Base-by-base conservation (phyloP, 1,140 invertebrate genomes). In the Anoplophora glabripennis region DNA sequence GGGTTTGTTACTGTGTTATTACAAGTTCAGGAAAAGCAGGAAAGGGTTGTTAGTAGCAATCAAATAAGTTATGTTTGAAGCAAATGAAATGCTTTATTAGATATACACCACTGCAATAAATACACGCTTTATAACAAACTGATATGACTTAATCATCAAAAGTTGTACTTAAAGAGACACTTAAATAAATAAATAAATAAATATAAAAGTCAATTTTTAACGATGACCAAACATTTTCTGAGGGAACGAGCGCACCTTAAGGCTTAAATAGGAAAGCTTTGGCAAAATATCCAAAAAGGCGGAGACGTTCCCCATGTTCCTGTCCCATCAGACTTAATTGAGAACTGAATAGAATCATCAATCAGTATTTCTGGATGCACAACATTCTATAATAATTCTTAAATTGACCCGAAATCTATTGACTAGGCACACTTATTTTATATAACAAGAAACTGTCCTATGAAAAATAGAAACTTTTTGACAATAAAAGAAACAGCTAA, bases 81-180 rank as follows among this genome's bases (percentile, higher is more conserved):
- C 74, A 75, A 75, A 75, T 69, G 66, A 73, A 75, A 75, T 75
- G 74, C 74, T 74, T 75, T 75, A 75, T 75, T 75, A 75, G 70
- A 68, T 64, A 70, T 75, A 75, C 72, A 75, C 74, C 74, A 75
- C 72, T 75, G 74, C 74, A 74, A 70, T 73, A 73, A 56, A 72
- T 75, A 75, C 72, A 75, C 72, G 72, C 72, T 71, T 66, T 71
- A 64, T 74, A 75, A 75, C 74, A 75, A 75, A 75, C 72, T 75
- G 74, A 75, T 75, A 75, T 75, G 74, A 75, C 68, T 70, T 68
- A 72, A 73, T 74, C 70, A 74, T 75, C 67, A 72, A 74, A 75
- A 69, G 69, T 75, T 70, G 69, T 75, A 75, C 74, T 75, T 68
- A 72, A 72, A 71, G 66, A 67, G 65, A 68, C 64, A 72, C 64